Conservation (phyloP, 2,888 invertebrate genomes). For the Mellilla xanthometata region DNA sequence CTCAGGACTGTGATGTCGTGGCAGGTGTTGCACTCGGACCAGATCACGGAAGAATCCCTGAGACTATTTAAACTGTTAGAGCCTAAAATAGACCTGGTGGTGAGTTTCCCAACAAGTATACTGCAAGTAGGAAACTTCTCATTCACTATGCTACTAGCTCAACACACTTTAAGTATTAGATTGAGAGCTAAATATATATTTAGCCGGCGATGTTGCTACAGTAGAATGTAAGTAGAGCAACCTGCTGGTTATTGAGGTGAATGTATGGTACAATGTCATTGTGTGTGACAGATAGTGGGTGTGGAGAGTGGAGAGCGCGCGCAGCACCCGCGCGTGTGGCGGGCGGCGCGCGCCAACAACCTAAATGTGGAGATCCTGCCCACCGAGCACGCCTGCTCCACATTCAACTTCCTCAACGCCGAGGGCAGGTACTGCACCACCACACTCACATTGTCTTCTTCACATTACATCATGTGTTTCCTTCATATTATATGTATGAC, state of each 20-base stretch:
- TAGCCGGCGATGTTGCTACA: too few relatives aligned
- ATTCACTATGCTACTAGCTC: too few relatives aligned
- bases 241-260: too few relatives aligned
- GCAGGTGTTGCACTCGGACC: slow-evolving; percentile 85
- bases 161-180: too few relatives aligned
- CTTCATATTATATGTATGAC: too few relatives aligned
- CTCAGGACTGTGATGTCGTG: slow-evolving; percentile 90
- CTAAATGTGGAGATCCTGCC: slow-evolving; percentile 90
- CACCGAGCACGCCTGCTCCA: slow-evolving; percentile 92
- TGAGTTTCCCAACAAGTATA: slow-evolving; percentile 62
- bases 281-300: slow-evolving; percentile 52
- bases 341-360: slow-evolving; percentile 38
- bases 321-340: slow-evolving; percentile 39
- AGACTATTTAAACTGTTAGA: slow-evolving; percentile 90
- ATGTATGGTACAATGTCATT: background rate
- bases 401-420: slow-evolving; percentile 95
- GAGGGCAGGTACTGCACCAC: slow-evolving; percentile 84
- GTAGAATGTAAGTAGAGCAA: too few relatives aligned
- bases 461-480: too few relatives aligned
- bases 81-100: slow-evolving; percentile 91
- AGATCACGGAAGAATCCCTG: slow-evolving; percentile 90
- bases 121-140: too few relatives aligned
- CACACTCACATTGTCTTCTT: background rate
- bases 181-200: too few relatives aligned
- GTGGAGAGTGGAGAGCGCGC: slow-evolving; percentile 51